phyloP scores from a whole-genome alignment of 2,888 invertebrate genomes.

The Nebria salina region DNA sequence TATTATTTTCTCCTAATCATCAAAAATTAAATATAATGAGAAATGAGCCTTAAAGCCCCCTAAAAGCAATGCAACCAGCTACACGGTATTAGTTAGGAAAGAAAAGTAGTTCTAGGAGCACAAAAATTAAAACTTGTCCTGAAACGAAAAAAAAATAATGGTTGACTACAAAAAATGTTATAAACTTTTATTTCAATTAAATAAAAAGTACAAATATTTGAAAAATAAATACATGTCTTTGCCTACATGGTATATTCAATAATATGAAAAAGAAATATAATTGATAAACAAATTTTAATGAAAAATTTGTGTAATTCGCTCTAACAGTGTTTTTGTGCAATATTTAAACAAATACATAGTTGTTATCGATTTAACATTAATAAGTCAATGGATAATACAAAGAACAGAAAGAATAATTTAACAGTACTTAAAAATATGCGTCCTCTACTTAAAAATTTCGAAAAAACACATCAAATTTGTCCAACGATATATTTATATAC shows the following conservation, averaged over 20 bases:
- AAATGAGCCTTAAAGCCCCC: not conserved
- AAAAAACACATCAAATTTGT: not conserved
- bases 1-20: too few relatives aligned
- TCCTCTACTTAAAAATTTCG: not conserved
- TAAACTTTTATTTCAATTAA: slow-evolving; percentile 1
- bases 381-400: not conserved
- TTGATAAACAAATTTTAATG: not conserved
- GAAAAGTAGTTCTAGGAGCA: too few relatives aligned
- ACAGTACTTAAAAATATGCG: not conserved
- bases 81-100: too few relatives aligned
- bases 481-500: not conserved
- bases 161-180: not conserved
- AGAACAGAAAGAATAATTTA: not conserved
- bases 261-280: not conserved
- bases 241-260: not conserved
- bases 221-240: not conserved
- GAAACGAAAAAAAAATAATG: too few relatives aligned
- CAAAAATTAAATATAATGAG: not conserved
- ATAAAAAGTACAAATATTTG: slow-evolving; percentile 1
- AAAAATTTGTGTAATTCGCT: not conserved
- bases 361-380: not conserved
- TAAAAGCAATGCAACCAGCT: too few relatives aligned
- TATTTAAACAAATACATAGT: not conserved
- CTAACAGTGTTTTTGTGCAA: not conserved
- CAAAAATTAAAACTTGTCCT: too few relatives aligned